Base-by-base conservation (phyloP, 2,888 invertebrate genomes). In the Hofmannophila pseudospretella region DNA sequence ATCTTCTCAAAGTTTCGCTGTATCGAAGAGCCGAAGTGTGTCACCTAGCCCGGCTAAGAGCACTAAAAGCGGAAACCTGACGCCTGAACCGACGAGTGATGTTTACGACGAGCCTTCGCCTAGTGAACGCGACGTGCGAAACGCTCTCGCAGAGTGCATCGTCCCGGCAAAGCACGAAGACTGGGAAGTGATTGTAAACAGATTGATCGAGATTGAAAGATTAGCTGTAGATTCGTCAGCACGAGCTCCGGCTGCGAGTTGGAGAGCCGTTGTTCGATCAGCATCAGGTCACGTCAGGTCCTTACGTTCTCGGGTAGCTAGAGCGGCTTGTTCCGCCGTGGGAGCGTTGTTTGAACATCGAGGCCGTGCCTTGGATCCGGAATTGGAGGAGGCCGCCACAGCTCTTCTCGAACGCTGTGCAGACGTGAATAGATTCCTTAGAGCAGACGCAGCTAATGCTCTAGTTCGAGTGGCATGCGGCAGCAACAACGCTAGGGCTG, bases 341-440 rank as follows among this genome's bases (percentile, higher is more conserved):
- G 92, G 92, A 1, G 93, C 96, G 42, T 75, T 99, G 49, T 98
- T 96, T 67, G 81, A 86, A 16, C 77, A 90, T 2, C 90, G 91
- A 41, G 88, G 88, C 1, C 88, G 88, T 5, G 73, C 67, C 3
- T 61, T 90, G 2, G 90, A 90, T 27, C 79, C 94, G 82, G 97
- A 98, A 75, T 84, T 96, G 36, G 98, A 98, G 61, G 95, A 96
- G 64, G 89, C 96, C 34, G 93, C 93, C 0, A 90, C 89, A 12
- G 92, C 94, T 7, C 79, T 98, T 39, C 88, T 98, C 19, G 94
- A 94, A 51, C 92, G 97, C 42, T 94, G 96, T 33, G 96, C 97
- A 0, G 98, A 99, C 64, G 97, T 96, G 4, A 98, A 97, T 78
- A 92, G 93, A 53, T 98, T 99, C 69, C 89, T 99, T 34, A 89